These are phyloP conservation scores for Glyphotaelius pellucidus DNA, from an alignment of 2,888 invertebrate species.

Conservation along the genomic window DNA sequence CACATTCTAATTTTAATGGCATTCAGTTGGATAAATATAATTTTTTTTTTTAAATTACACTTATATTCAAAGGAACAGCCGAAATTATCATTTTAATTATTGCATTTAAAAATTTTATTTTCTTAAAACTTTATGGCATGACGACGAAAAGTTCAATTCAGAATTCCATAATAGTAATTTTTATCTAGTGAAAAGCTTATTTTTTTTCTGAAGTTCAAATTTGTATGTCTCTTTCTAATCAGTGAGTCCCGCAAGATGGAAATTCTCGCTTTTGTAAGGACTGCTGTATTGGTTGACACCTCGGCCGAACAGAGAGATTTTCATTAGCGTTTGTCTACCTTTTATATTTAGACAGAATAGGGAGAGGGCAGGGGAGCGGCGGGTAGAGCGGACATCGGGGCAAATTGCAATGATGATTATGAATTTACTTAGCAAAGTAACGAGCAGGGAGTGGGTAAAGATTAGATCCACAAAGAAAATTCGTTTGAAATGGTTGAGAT, in stretches of 20 bases:
- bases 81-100: background rate
- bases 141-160: background rate
- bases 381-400: constrained; percentile 46
- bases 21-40: no score
- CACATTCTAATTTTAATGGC: no score
- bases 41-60: no score
- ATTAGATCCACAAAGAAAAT: constrained; percentile 46
- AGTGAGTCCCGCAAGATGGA: background rate
- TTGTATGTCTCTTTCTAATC: background rate
- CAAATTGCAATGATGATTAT: constrained; percentile 65
- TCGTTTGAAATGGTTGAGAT: constrained; percentile 36
- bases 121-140: background rate
- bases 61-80: no score
- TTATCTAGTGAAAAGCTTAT: background rate
- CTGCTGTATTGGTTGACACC: constrained; percentile 55
- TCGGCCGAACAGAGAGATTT: constrained; percentile 61
- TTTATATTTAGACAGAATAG: constrained; percentile 54
- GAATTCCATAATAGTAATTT: background rate
- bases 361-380: constrained; percentile 48
- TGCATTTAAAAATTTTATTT: background rate
- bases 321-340: constrained; percentile 58
- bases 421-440: constrained; percentile 66
- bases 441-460: constrained; percentile 51
- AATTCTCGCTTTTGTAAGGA: background rate
- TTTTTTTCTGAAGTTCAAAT: background rate